Base-by-base conservation (phyloP, 1,140 invertebrate species). In the Drosophila ohnishii region DNA sequence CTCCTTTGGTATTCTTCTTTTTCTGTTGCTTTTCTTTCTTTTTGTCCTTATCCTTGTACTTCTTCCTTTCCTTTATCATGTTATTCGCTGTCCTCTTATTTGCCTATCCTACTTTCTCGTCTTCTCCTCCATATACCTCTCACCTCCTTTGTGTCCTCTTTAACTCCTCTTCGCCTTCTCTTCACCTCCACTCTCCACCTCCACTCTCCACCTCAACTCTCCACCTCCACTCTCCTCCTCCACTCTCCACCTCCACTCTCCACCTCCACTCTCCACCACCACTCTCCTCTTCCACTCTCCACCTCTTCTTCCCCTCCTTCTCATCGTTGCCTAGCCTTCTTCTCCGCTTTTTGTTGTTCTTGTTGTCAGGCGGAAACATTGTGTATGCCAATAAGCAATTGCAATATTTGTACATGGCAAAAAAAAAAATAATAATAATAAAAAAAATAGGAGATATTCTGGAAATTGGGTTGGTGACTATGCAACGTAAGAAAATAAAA, bases 331-430 rank as follows among this genome's bases (percentile, higher is more conserved):
- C 35, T 16, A 51, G n/a, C 22, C 16, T 47, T 37, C 16, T 50
- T 25, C 19, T 58, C 13, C 2, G n/a, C 35, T 39, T 57, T 7
- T 28, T 45, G 34, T 32, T 58, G 50, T 69, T 32, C 47, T 50
- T 56, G 50, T 70, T 71, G 65, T 50, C 45, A 70, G 42, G 42
- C 67, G 50, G 64, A 70, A 67, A 67, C 65, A 67, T 65, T 67
- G 65, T 67, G 60, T 65, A 62, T 65, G 65, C 65, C 60, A 67
- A 65, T 65, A 58, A 70, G 67, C 50, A 58, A 58, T 71, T 70
- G 67, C 67, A 71, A 56, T 70, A 69, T 71, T 71, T 53, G 64
- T 50, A 39, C 50, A 47, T 48, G 34, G 14, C 19, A 11, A 25
- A 48, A 69, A 64, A 25, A 39, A 35, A 19, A 32, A n/a, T 8